phyloP scores from a whole-genome alignment of 2,113 vertebrate species.

The Hypanus sabinus region DNA sequence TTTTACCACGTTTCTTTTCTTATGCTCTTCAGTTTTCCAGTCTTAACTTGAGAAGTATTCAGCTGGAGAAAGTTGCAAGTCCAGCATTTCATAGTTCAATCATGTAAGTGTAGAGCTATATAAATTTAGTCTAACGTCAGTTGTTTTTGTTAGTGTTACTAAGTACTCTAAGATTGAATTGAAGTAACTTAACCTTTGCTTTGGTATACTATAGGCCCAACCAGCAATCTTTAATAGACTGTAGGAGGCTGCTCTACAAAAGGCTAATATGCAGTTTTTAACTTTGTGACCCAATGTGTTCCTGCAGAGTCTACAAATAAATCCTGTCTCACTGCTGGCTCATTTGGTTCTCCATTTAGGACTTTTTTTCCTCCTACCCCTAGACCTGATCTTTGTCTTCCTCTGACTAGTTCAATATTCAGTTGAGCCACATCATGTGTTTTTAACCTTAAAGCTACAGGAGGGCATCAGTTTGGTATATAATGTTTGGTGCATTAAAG shows the following conservation, averaged over 20 bases:
- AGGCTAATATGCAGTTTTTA: neutral
- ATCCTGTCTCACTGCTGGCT: neutral
- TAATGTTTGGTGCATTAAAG: neutral
- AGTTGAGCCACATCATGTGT: neutral
- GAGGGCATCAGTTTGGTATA: neutral
- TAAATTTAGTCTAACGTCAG: neutral
- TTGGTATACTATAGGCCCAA: neutral
- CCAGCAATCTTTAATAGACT: neutral
- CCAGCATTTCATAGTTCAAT: constrained; percentile 30
- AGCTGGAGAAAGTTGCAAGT: constrained; percentile 41
- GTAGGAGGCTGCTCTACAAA: neutral
- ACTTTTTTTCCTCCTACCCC: neutral
- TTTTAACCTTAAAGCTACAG: neutral
- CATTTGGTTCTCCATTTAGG: neutral
- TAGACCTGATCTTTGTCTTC: neutral
- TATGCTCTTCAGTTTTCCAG: constrained; percentile 42
- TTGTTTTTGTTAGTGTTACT: neutral
- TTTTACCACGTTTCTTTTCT: neutral
- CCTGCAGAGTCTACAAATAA: neutral
- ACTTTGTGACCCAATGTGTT: neutral
- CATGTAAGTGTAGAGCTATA: constrained; percentile 41
- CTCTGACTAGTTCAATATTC: neutral
- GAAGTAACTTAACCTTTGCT: neutral
- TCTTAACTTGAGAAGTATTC: constrained; percentile 41
- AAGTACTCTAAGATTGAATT: neutral